Evolutionary conservation across 2,113 vertebrate genomes (phyloP).

Genomic region (Carlito syrichta): DNA sequence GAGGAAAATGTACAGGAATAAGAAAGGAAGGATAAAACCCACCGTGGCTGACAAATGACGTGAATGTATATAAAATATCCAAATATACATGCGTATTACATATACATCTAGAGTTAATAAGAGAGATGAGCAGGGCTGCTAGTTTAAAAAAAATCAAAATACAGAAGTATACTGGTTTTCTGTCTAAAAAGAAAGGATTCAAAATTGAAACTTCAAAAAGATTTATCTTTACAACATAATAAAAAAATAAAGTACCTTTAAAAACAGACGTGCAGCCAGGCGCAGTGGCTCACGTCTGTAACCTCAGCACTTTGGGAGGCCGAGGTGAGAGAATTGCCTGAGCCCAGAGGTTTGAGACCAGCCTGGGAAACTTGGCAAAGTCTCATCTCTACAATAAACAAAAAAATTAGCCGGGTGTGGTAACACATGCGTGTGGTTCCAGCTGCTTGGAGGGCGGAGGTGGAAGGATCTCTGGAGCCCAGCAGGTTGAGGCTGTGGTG

Average conservation of each 20-base stretch:
- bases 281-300: too few relatives aligned
- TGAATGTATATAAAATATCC: background rate
- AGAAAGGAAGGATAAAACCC: background rate
- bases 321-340: too few relatives aligned
- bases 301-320: too few relatives aligned
- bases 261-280: background rate
- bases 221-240: background rate
- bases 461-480: too few relatives aligned
- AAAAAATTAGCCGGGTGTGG: too few relatives aligned
- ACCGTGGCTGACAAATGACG: background rate
- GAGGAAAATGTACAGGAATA: background rate
- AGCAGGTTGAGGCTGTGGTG: too few relatives aligned
- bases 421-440: too few relatives aligned
- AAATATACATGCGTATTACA: background rate
- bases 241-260: background rate
- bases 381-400: too few relatives aligned
- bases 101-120: background rate
- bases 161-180: background rate
- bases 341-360: too few relatives aligned
- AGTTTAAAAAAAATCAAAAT: background rate
- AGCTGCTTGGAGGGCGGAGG: too few relatives aligned
- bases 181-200: background rate
- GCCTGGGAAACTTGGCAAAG: too few relatives aligned
- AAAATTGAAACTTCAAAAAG: background rate
- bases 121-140: background rate